Base-by-base conservation (phyloP, 2,888 invertebrate species). In the Zeuzera pyrina region DNA sequence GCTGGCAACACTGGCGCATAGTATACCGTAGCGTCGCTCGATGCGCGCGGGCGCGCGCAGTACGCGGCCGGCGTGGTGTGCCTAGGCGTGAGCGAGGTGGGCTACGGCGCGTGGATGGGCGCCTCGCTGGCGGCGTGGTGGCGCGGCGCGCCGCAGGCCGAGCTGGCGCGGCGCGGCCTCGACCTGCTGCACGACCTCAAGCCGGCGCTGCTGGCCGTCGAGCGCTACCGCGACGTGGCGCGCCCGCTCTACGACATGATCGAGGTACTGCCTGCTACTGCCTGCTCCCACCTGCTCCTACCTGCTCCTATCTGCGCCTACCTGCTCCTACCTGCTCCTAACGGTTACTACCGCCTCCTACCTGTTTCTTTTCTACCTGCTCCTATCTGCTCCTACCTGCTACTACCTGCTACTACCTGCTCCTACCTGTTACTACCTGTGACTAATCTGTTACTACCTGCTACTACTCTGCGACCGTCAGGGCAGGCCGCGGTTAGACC, bases 31-130 rank as follows among this genome's bases (percentile, higher is more conserved):
- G n/a, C n/a, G n/a, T n/a, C n/a, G n/a, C n/a, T n/a, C n/a, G n/a
- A n/a, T n/a, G n/a, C n/a, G n/a, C n/a, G n/a, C n/a, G n/a, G n/a
- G n/a, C n/a, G n/a, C 24, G 15, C 43, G 16, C 61, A 71, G 64
- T 81, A 81, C 59, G 57, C 57, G 31, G 60, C 37, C 29, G 81
- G 79, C 42, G 77, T 83, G 58, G 60, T 43, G 43, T 63, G 63
- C 50, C 62, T 81, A 55, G 77, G 66, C 43, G 45, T 56, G 39
- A 69, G 70, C 55, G 79, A 81, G 62, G 56, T 79, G 52, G 68
- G 66, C 44, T 81, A 73, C 67, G 79, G 70, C 49, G 76, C 74
- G 47, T 81, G 81, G 81, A 71, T 81, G 78, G 69, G 57, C 42
- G 63, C 65, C 26, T 76, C 79, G 47, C 65, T 81, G 59, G 64